A percentile compares a stretch with the other conserved stretches of the same genome.
Evolutionary conservation across 2,888 invertebrate genomes (phyloP).

Genomic region (Tetragonisca angustula): DNA sequence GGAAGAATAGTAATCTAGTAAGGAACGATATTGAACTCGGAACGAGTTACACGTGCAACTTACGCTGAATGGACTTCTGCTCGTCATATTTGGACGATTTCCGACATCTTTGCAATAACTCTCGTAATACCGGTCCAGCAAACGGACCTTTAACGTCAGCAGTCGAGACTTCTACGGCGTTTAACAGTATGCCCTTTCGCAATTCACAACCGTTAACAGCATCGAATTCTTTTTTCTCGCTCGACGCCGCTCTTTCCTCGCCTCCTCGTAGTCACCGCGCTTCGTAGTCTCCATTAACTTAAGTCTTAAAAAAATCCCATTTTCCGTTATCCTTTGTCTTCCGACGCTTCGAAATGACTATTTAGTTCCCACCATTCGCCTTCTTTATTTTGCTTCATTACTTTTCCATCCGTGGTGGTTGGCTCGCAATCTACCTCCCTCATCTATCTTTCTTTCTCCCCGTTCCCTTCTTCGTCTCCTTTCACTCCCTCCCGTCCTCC

Average conservation of each 20-base stretch:
- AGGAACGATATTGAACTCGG: constrained; percentile 18
- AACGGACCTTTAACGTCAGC: constrained; percentile 35
- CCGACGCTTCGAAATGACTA: constrained; percentile 63
- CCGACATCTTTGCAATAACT: constrained; percentile 10
- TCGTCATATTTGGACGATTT: not conserved
- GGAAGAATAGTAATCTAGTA: constrained; percentile 1
- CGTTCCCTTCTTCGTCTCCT: not conserved
- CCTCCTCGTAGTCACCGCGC: constrained; percentile 51
- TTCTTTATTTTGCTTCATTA: constrained; percentile 66
- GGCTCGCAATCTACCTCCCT: constrained; percentile 27
- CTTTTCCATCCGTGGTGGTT: constrained; percentile 56
- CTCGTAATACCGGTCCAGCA: not conserved
- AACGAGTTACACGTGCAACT: constrained; percentile 1
- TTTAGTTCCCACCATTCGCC: constrained; percentile 67
- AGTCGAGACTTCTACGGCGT: constrained; percentile 52
- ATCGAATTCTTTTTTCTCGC: constrained; percentile 58
- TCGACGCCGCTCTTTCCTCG: constrained; percentile 22
- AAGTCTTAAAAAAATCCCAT: constrained; percentile 62
- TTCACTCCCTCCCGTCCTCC: not conserved
- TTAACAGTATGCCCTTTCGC: constrained; percentile 64
- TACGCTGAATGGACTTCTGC: not conserved
- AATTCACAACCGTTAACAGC: constrained; percentile 66
- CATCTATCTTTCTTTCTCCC: not conserved
- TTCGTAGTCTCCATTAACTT: constrained; percentile 59
- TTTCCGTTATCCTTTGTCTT: constrained; percentile 73